A percentile compares a stretch with the other conserved stretches of the same genome.
Conservation (phyloP, 2,888 invertebrate species). For the Steinernema hermaphroditum region DNA sequence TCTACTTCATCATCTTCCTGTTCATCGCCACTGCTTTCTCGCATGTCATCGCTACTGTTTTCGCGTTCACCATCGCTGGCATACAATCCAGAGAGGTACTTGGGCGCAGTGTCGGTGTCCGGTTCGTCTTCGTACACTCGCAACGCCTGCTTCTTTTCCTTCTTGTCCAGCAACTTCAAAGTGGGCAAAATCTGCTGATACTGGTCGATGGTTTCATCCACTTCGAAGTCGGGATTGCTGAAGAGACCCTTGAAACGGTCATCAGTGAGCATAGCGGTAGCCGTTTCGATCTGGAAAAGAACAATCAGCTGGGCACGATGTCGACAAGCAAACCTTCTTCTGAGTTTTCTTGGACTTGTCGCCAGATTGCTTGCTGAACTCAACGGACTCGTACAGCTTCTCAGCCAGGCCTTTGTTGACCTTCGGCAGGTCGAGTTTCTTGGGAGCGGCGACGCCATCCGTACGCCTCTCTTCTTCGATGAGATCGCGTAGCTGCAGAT, state of each 20-base stretch:
- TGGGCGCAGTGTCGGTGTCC: too few species aligned
- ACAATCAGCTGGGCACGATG: too few species aligned
- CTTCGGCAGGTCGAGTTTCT: conserved; percentile 67
- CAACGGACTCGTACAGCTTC: conserved; percentile 43
- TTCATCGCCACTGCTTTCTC: conserved; percentile 2
- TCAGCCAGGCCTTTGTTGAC: conserved; percentile 58
- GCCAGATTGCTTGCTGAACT: conserved; percentile 1
- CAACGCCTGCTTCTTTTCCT: conserved; percentile 25
- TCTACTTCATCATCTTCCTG: conserved; percentile 1
- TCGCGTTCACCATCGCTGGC: conserved; percentile 21
- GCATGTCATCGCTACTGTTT: too few species aligned
- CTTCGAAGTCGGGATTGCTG: conserved; percentile 86
- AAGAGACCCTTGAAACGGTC: conserved; percentile 87
- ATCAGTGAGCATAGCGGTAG: conserved; percentile 78
- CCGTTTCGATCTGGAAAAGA: conserved; percentile 46
- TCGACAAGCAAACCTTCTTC: conserved; percentile 35
- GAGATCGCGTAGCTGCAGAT: conserved; percentile 78
- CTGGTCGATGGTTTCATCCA: conserved; percentile 84
- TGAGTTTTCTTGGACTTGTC: conserved; percentile 41
- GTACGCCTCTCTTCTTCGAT: conserved; percentile 83
- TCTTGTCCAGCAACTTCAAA: conserved; percentile 41
- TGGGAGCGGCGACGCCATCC: conserved; percentile 71
- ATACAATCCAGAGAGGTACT: too few species aligned
- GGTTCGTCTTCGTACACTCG: conserved; percentile 31
- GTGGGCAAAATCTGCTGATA: conserved; percentile 67